Evolutionary conservation across 2,888 invertebrate species (phyloP), one percentile per base, ranked within the genome.

Genomic region (Megaustenia siamemsis): DNA sequence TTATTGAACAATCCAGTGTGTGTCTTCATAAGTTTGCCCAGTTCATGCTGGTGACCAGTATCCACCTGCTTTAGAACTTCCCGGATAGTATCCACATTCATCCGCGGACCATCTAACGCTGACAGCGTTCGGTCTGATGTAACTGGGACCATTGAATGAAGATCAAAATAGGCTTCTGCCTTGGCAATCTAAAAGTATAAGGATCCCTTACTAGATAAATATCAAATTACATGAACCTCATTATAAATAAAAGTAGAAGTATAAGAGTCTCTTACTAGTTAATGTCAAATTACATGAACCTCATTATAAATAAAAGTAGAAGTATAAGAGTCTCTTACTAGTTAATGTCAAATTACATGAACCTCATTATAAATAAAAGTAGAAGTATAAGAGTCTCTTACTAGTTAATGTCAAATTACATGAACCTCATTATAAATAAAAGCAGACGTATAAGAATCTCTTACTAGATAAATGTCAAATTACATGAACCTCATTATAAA

Each of bases 121-220:
- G 93, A 87, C 60, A 94, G 87, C 0, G 94, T 94, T 18, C 91
- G 90, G 86, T 94, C 93, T 15, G 93, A 93, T 3, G 94, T 93
- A 18, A 89, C 79, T 6, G 88, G 90, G 18, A 84, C 80, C 10
- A 86, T 84, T 24, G 90, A 87, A 81, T 92, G 92, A 8, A 92
- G 86, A 78, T 92, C 91, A 89, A 93, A 93, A 83, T 92, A 93
- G 35, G 90, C 90, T 63, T 92, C 91, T 3, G 91, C 91, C 81
- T 87, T 90, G 24, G 88, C 88, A 4, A 90, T 87, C 92, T 92
- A 79, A 66, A 63, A 45, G 38, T 81, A 56, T 63, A 24, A 75
- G 21, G 21, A 18, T 18, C 3, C 4, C 3, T 53, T 53, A 21
- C 3, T 45, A 45, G 6, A 45, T 45, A 45, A 45, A 45, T n/a